These are phyloP conservation scores for Macrosiphum euphorbiae DNA, from an alignment of 2,888 invertebrate genomes.

Conservation along the genomic window DNA sequence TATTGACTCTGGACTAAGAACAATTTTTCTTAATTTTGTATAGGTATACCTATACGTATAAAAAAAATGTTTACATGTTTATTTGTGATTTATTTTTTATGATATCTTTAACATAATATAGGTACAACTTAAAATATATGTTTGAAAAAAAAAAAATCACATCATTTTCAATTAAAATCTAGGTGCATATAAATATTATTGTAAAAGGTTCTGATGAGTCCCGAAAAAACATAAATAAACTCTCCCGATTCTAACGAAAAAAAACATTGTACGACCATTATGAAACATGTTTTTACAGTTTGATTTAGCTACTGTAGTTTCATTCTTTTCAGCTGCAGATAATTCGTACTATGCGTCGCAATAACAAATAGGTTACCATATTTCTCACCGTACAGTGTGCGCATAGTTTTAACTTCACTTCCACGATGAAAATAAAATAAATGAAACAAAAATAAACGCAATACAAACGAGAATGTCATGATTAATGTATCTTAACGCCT, in stretches of 20 bases:
- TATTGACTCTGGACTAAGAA: background rate
- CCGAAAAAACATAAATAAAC: background rate
- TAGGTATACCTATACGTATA: no score
- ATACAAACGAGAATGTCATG: background rate
- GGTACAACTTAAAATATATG: background rate
- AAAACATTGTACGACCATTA: background rate
- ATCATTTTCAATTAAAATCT: background rate
- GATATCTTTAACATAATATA: background rate
- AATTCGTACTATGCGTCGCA: background rate
- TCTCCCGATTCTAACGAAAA: background rate
- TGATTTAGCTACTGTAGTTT: conserved; percentile 9
- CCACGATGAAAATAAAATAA: conserved; percentile 3
- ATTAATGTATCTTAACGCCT: background rate
- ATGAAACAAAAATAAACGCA: conserved; percentile 6
- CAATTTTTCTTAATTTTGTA: background rate
- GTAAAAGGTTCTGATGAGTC: background rate
- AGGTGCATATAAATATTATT: background rate
- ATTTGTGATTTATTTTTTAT: background rate
- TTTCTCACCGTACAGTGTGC: background rate
- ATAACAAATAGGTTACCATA: conserved; percentile 5
- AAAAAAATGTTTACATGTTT: background rate
- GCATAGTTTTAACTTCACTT: background rate
- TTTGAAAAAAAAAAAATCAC: background rate
- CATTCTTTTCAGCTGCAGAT: background rate
- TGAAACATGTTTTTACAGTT: background rate